Conservation (phyloP, 1,140 invertebrate species). For the Zaprionus inermis region DNA sequence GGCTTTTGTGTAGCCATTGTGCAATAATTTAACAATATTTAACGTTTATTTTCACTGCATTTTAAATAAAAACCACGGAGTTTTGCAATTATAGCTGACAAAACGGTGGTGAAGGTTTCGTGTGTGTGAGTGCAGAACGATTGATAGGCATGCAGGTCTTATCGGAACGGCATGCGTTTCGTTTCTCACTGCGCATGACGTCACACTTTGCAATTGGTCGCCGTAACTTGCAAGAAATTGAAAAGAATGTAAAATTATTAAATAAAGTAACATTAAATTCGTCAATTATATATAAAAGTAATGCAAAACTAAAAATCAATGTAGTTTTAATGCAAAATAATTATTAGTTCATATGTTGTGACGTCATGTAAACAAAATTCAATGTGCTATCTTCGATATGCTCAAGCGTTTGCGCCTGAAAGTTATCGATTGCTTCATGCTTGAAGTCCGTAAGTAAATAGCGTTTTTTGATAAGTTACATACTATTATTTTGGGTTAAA, state of each 20-base stretch:
- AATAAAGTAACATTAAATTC: neutral
- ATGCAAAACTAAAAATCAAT: neutral
- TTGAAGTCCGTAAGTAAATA: neutral
- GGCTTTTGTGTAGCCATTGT: slow-evolving; percentile 97
- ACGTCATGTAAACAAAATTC: neutral
- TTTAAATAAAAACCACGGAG: slow-evolving; percentile 34
- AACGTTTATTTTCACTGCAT: slow-evolving; percentile 62
- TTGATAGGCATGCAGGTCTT: slow-evolving; percentile 3
- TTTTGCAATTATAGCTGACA: slow-evolving; percentile 26
- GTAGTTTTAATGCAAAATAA: neutral
- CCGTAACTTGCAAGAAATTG: neutral
- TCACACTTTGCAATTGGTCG: neutral
- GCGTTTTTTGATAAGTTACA: too few species aligned
- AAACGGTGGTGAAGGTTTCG: slow-evolving; percentile 26
- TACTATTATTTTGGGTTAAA: too few species aligned
- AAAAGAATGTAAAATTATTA: neutral
- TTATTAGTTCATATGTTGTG: neutral
- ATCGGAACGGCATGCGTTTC: neutral
- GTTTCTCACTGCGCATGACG: slow-evolving; percentile 20
- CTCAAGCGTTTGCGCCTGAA: neutral
- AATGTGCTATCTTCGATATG: neutral
- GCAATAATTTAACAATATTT: slow-evolving; percentile 48
- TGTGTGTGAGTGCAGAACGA: slow-evolving; percentile 16
- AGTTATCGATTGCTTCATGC: neutral
- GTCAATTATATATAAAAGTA: neutral